Conservation (phyloP, 1,140 invertebrate species). For the Drosophila ironensis region DNA sequence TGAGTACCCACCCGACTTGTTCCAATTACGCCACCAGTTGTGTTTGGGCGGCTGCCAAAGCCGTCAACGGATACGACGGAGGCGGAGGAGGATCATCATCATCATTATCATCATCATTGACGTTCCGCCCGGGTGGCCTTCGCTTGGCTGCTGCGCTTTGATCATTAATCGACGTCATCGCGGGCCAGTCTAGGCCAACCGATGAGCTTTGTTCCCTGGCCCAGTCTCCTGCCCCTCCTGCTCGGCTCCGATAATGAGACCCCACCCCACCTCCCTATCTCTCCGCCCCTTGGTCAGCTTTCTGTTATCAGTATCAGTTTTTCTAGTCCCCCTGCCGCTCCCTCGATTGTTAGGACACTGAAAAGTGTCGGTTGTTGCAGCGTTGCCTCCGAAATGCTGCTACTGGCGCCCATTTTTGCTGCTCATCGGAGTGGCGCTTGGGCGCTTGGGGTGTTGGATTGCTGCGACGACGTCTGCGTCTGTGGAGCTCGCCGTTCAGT, state of each 20-base stretch:
- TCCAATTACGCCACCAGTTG: too few species aligned
- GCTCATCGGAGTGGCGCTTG: too few species aligned
- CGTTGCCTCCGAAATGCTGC: conserved; percentile 1
- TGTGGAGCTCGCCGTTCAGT: conserved; percentile 12
- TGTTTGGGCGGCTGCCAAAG: not conserved
- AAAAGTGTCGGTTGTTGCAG: conserved; percentile 3
- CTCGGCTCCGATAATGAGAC: not conserved
- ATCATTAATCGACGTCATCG: conserved; percentile 32
- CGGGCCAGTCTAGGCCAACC: conserved; percentile 38
- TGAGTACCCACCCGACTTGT: too few species aligned
- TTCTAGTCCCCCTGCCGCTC: not conserved
- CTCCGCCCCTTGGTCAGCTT: not conserved
- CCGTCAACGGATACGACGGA: too few species aligned
- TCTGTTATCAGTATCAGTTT: not conserved
- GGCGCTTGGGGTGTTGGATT: too few species aligned
- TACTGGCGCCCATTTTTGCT: not conserved
- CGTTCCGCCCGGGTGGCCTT: conserved; percentile 16
- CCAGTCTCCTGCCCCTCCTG: not conserved
- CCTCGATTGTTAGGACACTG: conserved; percentile 43
- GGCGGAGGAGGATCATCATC: conserved; percentile 19
- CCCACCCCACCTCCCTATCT: not conserved
- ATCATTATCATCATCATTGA: conserved; percentile 22
- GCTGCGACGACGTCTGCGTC: conserved; percentile 39
- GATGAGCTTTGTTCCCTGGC: conserved; percentile 35
- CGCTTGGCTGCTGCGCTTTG: conserved; percentile 5